Evolutionary conservation across 2,888 invertebrate genomes (phyloP).

Genomic region (Criorhina ranunculi): DNA sequence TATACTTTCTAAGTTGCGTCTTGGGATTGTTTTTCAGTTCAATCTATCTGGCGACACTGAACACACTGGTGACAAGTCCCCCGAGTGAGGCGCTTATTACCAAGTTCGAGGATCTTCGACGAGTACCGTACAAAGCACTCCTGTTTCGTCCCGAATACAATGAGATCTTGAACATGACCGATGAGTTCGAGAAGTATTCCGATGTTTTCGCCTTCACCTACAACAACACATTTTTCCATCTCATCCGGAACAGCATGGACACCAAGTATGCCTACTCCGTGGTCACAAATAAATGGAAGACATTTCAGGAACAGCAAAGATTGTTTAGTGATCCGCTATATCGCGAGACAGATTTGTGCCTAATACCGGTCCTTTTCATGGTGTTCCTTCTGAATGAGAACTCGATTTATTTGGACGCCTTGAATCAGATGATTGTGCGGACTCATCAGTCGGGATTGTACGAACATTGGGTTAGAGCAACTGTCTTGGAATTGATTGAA

Average conservation of each 20-base stretch:
- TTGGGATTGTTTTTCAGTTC: conserved; percentile 43
- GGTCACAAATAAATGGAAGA: conserved; percentile 32
- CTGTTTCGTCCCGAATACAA: conserved; percentile 28
- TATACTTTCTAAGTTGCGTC: conserved; percentile 32
- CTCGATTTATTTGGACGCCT: conserved; percentile 10
- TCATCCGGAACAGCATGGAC: conserved; percentile 30
- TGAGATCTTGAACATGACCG: conserved; percentile 18
- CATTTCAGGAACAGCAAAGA: conserved; percentile 29
- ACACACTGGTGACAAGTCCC: conserved; percentile 32
- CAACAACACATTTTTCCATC: conserved; percentile 27
- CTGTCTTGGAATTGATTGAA: conserved; percentile 25
- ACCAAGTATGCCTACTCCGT: conserved; percentile 20
- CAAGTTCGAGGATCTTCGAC: conserved; percentile 35
- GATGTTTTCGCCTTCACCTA: conserved; percentile 27
- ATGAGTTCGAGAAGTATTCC: conserved; percentile 29
- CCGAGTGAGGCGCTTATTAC: conserved; percentile 22
- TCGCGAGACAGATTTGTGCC: conserved; percentile 15
- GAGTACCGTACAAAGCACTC: conserved; percentile 13
- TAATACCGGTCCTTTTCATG: conserved; percentile 28
- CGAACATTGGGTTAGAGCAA: conserved; percentile 23
- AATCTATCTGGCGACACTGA: conserved; percentile 39
- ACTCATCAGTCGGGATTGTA: conserved; percentile 35
- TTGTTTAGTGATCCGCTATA: conserved; percentile 15
- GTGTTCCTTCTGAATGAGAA: conserved; percentile 24
- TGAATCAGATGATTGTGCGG: conserved; percentile 27